Conservation (phyloP, 2,888 invertebrate species). For the Scaptomyza reducta region DNA sequence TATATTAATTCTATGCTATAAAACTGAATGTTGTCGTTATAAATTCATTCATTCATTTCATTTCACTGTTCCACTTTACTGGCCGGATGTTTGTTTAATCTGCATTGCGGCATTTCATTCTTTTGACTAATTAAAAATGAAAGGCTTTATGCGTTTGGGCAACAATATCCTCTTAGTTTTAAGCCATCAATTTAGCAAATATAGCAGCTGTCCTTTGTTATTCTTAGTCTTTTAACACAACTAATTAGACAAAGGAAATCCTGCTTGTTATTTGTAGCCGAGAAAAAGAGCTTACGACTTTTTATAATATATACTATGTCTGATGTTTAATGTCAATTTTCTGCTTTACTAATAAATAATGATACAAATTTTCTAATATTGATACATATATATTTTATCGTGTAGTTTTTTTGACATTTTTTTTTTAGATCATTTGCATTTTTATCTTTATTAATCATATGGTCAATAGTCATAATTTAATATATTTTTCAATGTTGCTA, state of each 20-base stretch:
- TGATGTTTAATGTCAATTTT: not conserved
- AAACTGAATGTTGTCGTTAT: not conserved
- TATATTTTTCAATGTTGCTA: too few species aligned
- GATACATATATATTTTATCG: too few species aligned
- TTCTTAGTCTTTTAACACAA: constrained; percentile 34
- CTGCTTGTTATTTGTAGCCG: not conserved
- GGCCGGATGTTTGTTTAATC: not conserved
- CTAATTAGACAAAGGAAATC: constrained; percentile 49
- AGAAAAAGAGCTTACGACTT: not conserved
- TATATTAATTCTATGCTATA: not conserved
- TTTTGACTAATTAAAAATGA: constrained; percentile 47
- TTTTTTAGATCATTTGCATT: too few species aligned
- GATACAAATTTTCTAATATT: too few species aligned
- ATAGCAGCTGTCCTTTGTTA: constrained; percentile 28
- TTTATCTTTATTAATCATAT: too few species aligned
- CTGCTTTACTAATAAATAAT: not conserved
- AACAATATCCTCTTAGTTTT: constrained; percentile 43
- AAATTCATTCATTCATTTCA: constrained; percentile 4
- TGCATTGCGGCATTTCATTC: constrained; percentile 10
- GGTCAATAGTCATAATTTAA: not conserved
- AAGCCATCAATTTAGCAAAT: constrained; percentile 27
- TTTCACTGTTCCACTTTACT: constrained; percentile 6
- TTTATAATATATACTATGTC: not conserved
- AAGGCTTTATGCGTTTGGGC: constrained; percentile 25
- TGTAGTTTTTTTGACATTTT: too few species aligned